These are phyloP conservation scores for Ernsta delagoae DNA, from an alignment of 2,888 invertebrate genomes.

Conservation along the genomic window DNA sequence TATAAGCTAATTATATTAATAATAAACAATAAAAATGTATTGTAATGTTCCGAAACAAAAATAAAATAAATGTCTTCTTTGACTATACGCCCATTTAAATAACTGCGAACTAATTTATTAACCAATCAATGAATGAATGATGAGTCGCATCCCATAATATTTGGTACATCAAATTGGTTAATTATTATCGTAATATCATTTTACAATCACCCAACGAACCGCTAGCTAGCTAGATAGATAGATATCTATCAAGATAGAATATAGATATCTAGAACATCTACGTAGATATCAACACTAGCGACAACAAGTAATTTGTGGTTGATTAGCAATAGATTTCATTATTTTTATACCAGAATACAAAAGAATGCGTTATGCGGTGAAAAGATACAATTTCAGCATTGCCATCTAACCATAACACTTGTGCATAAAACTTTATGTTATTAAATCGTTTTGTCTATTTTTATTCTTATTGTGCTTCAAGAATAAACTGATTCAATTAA, in stretches of 20 bases:
- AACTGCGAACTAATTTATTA: no score
- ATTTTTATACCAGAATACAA: slow-evolving; percentile 21
- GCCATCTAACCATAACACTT: slow-evolving; percentile 21
- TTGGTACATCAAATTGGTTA: background rate
- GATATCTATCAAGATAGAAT: no score
- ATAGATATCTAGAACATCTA: no score
- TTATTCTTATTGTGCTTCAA: background rate
- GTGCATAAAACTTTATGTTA: slow-evolving; percentile 16
- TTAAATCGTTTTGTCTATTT: background rate
- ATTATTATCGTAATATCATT: slow-evolving; percentile 6
- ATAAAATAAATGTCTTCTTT: no score
- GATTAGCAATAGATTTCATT: slow-evolving; percentile 14
- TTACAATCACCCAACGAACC: slow-evolving; percentile 12
- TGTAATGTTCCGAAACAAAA: no score
- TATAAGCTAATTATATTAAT: no score
- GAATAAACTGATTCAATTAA: background rate
- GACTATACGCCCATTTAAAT: no score
- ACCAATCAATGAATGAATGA: no score
- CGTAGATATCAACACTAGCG: no score
- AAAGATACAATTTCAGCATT: slow-evolving; percentile 30
- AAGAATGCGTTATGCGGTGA: slow-evolving; percentile 23
- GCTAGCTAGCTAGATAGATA: no score
- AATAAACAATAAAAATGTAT: no score
- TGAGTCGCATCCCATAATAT: no score
- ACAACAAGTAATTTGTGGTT: slow-evolving; percentile 18